Conservation (phyloP, 2,113 vertebrate species). For the Eptesicus fuscus region DNA sequence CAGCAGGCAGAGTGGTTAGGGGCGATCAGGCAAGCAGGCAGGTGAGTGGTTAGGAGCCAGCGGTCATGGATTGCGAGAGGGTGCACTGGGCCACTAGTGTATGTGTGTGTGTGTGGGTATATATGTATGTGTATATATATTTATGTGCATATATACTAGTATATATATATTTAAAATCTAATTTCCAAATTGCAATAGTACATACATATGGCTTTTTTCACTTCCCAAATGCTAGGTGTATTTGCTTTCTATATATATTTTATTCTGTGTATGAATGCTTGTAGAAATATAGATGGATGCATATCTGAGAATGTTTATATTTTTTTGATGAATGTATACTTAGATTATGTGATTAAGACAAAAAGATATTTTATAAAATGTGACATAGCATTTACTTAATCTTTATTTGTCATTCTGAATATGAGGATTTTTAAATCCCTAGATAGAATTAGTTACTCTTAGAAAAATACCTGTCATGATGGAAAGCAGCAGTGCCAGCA, state of each 20-base stretch:
- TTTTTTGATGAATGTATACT: background rate
- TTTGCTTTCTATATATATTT: background rate
- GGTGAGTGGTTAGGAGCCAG: no score
- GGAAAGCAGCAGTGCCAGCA: background rate
- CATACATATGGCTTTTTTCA: background rate
- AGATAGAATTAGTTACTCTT: background rate
- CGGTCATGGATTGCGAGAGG: no score
- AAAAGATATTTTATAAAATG: slow-evolving; percentile 5
- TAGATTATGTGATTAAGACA: background rate
- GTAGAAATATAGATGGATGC: background rate
- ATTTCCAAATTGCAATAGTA: slow-evolving; percentile 38
- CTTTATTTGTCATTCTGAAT: background rate
- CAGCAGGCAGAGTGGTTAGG: no score
- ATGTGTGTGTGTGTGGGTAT: no score
- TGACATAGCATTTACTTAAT: background rate
- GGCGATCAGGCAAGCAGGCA: no score
- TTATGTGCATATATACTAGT: no score
- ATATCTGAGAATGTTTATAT: background rate
- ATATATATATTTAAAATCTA: slow-evolving; percentile 33
- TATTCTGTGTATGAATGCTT: background rate
- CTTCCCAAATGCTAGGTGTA: background rate
- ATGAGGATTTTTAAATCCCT: background rate
- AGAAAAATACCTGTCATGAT: background rate
- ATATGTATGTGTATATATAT: no score
- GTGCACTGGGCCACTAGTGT: no score